Percentiles rank a stretch among this genome's conserved stretches.
These are phyloP conservation scores for Fundulus diaphanus DNA, from an alignment of 2,797 vertebrate genomes.

Conservation along the genomic window DNA sequence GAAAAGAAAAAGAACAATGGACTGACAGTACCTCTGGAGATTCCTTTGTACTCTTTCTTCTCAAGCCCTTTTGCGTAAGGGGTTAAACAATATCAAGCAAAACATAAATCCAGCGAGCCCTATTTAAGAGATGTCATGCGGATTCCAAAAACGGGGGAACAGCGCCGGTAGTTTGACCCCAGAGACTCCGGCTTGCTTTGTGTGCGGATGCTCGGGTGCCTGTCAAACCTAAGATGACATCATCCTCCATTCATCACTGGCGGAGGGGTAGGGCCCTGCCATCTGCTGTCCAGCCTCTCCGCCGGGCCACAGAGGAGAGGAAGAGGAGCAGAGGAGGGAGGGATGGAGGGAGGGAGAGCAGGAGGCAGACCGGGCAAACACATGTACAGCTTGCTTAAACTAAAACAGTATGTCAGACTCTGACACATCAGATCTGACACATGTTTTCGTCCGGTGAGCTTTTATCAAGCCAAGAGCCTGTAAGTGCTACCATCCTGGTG, in stretches of 20 bases:
- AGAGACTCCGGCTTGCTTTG: constrained; percentile 87
- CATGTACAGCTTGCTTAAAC: constrained; percentile 85
- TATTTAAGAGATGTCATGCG: constrained; percentile 91
- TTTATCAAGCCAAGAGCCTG: constrained; percentile 57
- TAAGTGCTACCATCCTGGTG: constrained; percentile 50
- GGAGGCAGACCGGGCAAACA: constrained; percentile 41
- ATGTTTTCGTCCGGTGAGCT: constrained; percentile 60
- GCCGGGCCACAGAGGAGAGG: constrained; percentile 72
- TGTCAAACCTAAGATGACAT: constrained; percentile 97
- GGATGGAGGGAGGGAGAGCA: constrained; percentile 45
- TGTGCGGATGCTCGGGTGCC: constrained; percentile 82
- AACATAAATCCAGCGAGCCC: constrained; percentile 91
- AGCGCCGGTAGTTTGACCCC: constrained; percentile 85
- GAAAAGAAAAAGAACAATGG: constrained; percentile 32
- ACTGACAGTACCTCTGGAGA: constrained; percentile 77
- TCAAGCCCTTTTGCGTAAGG: constrained; percentile 35
- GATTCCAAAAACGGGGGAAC: constrained; percentile 90
- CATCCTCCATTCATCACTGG: constrained; percentile 95
- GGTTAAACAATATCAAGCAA: constrained; percentile 89
- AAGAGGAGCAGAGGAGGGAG: constrained; percentile 42
- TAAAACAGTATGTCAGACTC: constrained; percentile 82
- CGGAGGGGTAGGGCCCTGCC: constrained; percentile 88
- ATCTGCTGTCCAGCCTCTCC: constrained; percentile 88
- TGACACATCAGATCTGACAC: constrained; percentile 66
- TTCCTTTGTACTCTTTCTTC: constrained; percentile 75